Conservation (phyloP, 2,113 vertebrate species). For the Apistogramma diplotaenia region DNA sequence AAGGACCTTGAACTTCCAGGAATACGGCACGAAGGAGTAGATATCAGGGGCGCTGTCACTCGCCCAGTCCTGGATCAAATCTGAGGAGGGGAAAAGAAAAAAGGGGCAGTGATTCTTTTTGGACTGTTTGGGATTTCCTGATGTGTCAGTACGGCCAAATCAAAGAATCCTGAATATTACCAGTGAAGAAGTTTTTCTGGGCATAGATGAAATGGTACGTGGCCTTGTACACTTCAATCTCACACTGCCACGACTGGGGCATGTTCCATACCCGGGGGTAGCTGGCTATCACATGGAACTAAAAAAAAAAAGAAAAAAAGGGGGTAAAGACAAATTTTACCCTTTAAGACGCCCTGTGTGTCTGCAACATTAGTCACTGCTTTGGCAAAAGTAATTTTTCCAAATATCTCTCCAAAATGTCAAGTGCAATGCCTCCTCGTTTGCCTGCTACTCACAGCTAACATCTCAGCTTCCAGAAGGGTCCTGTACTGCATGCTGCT, state of each 20-base stretch:
- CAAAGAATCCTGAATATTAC: constrained; percentile 50
- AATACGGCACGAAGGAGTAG: constrained; percentile 97
- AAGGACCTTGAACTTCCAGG: constrained; percentile 97
- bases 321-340: neutral
- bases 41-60: constrained; percentile 95
- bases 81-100: constrained; percentile 57
- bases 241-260: constrained; percentile 97
- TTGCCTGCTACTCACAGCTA: constrained; percentile 85
- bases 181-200: constrained; percentile 98
- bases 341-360: no score
- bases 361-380: neutral
- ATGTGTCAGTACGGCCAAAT: rapidly evolving
- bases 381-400: neutral
- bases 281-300: constrained; percentile 96
- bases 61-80: constrained; percentile 97
- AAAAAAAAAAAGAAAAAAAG: neutral
- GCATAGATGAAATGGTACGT: constrained; percentile 99
- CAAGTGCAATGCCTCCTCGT: neutral
- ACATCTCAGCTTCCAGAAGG: constrained; percentile 96
- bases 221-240: constrained; percentile 97
- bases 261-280: constrained; percentile 96
- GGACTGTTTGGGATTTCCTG: neutral
- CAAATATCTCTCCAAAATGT: neutral
- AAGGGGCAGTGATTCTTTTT: neutral
- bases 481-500: constrained; percentile 98